Evolutionary conservation across 2,888 invertebrate species (phyloP).

Genomic region (Nemapogon koenigi): DNA sequence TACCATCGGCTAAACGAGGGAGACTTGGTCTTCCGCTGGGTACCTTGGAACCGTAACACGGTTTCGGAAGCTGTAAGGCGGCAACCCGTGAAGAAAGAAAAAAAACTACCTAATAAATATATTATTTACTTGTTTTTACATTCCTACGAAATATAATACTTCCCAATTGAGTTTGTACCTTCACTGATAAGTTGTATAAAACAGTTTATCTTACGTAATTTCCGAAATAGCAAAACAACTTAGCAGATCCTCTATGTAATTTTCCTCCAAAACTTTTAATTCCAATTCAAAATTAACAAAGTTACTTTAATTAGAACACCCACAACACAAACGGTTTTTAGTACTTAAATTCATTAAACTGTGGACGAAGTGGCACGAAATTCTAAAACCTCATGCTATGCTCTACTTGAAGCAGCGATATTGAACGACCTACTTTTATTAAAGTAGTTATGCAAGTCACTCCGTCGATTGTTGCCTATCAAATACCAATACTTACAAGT

Average conservation of each 20-base stretch:
- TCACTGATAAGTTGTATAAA: neutral
- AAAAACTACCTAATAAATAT: too few relatives aligned
- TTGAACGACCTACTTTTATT: constrained; percentile 10
- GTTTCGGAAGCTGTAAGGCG: too few relatives aligned
- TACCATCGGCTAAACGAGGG: too few relatives aligned
- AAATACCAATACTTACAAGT: too few relatives aligned
- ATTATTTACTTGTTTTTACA: too few relatives aligned
- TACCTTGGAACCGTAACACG: too few relatives aligned
- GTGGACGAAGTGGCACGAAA: constrained; percentile 2
- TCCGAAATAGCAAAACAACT: too few relatives aligned
- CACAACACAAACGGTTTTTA: neutral
- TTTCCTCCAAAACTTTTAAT: neutral
- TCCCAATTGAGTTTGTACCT: neutral
- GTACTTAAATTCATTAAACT: constrained; percentile 7
- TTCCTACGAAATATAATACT: too few relatives aligned
- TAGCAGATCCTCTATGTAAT: too few relatives aligned
- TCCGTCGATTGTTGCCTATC: constrained; percentile 4
- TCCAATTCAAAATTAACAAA: neutral
- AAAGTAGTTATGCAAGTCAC: constrained; percentile 5
- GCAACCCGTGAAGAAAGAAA: too few relatives aligned
- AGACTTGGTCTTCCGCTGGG: too few relatives aligned
- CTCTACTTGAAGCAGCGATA: constrained; percentile 1
- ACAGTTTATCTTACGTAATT: neutral
- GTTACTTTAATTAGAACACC: constrained; percentile 1
- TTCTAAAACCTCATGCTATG: constrained; percentile 2